Conservation (phyloP, 2,113 vertebrate genomes). For the Pipra filicauda region DNA sequence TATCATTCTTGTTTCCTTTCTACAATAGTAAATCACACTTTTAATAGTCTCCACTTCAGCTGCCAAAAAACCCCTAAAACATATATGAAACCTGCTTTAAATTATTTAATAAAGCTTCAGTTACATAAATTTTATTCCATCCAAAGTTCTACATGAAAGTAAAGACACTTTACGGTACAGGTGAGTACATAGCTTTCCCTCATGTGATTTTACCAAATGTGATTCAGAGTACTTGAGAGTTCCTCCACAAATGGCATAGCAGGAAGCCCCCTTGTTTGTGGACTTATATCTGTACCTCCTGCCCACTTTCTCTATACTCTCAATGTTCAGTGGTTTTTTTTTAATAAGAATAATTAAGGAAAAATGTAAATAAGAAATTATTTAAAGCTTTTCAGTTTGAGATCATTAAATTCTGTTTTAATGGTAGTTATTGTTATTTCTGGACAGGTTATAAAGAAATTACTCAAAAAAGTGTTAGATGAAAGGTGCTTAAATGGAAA, state of each 20-base stretch:
- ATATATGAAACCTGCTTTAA: background rate
- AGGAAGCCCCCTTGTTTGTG: background rate
- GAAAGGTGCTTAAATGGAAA: background rate
- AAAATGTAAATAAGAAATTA: background rate
- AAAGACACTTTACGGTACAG: background rate
- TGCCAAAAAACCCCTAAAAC: background rate
- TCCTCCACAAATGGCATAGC: background rate
- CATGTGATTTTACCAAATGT: background rate
- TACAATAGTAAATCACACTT: background rate
- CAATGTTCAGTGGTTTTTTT: background rate
- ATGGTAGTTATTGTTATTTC: slow-evolving; percentile 34
- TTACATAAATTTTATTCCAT: background rate
- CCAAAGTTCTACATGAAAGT: background rate
- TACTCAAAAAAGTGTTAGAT: background rate
- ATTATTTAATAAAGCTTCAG: background rate
- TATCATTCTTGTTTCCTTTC: background rate
- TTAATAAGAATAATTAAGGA: background rate
- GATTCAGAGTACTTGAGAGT: background rate
- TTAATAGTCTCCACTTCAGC: background rate
- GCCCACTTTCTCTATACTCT: background rate
- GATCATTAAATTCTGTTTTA: background rate
- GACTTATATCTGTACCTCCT: background rate
- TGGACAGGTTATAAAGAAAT: background rate
- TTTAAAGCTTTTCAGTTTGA: background rate
- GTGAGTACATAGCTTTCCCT: background rate